Evolutionary conservation across 2,888 invertebrate species (phyloP).

Genomic region (Tortricodes alternella): DNA sequence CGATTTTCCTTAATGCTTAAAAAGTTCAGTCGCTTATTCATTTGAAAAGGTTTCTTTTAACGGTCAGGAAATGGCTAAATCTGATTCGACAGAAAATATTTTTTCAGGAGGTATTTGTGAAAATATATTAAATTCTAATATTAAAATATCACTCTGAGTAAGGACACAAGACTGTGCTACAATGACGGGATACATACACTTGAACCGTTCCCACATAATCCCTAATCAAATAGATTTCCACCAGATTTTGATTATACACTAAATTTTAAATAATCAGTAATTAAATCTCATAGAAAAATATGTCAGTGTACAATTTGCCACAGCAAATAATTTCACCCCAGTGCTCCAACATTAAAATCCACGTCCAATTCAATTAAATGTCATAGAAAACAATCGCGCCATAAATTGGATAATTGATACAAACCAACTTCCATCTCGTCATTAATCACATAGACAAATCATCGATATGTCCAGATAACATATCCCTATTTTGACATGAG

Average conservation of each 20-base stretch:
- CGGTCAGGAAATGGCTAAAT: too few relatives aligned
- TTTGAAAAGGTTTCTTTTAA: slow-evolving; percentile 10
- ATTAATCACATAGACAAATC: slow-evolving; percentile 63
- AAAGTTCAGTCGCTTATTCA: slow-evolving; percentile 21
- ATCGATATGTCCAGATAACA: slow-evolving; percentile 49
- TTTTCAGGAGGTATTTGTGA: too few relatives aligned
- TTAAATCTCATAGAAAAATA: background rate
- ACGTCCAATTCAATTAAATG: slow-evolving; percentile 36
- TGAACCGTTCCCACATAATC: too few relatives aligned
- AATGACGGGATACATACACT: too few relatives aligned
- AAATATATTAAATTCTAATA: background rate
- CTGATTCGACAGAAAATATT: too few relatives aligned
- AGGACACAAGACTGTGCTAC: too few relatives aligned
- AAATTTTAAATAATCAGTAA: background rate
- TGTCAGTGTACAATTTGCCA: background rate
- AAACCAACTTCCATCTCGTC: slow-evolving; percentile 47
- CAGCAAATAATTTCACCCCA: slow-evolving; percentile 7
- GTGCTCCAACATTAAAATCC: slow-evolving; percentile 46
- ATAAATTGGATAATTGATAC: slow-evolving; percentile 63
- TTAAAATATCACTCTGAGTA: background rate
- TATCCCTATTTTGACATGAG: slow-evolving; percentile 52
- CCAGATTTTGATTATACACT: too few relatives aligned
- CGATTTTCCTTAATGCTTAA: slow-evolving; percentile 23
- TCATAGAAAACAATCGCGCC: slow-evolving; percentile 55
- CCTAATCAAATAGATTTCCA: too few relatives aligned